phyloP scores from a whole-genome alignment of 2,113 vertebrate species.

The Rhinopithecus roxellana region DNA sequence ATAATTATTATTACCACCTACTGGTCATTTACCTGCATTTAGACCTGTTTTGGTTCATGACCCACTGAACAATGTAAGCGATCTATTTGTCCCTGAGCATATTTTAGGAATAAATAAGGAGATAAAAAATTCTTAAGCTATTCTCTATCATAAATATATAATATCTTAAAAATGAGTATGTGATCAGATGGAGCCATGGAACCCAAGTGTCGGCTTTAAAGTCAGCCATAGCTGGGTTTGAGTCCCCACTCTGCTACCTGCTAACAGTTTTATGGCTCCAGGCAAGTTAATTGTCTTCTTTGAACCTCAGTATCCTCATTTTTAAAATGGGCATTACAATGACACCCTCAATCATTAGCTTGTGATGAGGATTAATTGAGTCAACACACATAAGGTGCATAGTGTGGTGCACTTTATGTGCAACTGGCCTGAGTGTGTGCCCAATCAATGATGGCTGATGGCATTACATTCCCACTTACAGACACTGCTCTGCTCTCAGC shows the following conservation, averaged over 20 bases:
- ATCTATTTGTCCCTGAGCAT: neutral
- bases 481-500: neutral
- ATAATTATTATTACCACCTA: neutral
- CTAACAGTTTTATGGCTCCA: neutral
- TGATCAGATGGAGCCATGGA: neutral
- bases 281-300: neutral
- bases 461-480: neutral
- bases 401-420: neutral
- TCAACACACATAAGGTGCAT: neutral
- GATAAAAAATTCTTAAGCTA: constrained; percentile 1
- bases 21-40: neutral
- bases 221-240: neutral
- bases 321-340: neutral
- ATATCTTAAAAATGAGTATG: neutral
- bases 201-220: neutral
- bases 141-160: neutral
- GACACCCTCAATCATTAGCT: neutral
- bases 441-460: neutral
- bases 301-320: neutral
- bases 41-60: neutral
- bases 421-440: neutral
- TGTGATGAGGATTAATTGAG: constrained; percentile 10
- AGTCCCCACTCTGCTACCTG: neutral
- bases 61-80: neutral
- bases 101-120: neutral